Evolutionary conservation across 2,888 invertebrate genomes (phyloP).

Genomic region (Anodontia alba): DNA sequence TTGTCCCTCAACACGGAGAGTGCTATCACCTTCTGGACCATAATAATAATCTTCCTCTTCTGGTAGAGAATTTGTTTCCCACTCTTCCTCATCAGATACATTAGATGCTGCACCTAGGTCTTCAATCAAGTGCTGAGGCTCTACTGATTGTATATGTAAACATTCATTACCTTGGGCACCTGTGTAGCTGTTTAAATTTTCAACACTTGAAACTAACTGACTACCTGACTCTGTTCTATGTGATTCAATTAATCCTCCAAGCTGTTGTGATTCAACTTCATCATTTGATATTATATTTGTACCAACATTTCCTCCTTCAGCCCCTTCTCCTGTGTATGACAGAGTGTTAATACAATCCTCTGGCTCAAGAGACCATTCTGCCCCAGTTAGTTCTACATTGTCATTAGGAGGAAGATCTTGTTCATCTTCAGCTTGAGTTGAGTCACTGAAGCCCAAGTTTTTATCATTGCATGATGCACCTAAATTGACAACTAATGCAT

Average conservation of each 20-base stretch:
- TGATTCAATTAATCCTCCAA: not conserved
- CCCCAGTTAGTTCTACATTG: slow-evolving; percentile 27
- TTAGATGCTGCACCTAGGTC: slow-evolving; percentile 4
- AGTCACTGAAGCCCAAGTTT: not conserved
- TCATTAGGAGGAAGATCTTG: slow-evolving; percentile 31
- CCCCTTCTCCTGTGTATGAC: slow-evolving; percentile 17
- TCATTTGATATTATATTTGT: not conserved
- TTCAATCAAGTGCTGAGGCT: not conserved
- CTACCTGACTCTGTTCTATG: slow-evolving; percentile 42
- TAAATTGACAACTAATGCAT: not conserved
- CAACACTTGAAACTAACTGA: slow-evolving; percentile 15
- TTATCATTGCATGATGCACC: not conserved
- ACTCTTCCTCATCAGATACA: not conserved
- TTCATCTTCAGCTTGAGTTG: slow-evolving; percentile 54
- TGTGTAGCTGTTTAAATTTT: not conserved
- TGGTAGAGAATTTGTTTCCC: not conserved
- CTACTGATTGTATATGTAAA: not conserved
- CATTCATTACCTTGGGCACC: slow-evolving; percentile 2
- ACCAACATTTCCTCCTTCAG: slow-evolving; percentile 14
- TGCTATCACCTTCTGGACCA: slow-evolving; percentile 43
- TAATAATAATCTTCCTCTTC: slow-evolving; percentile 29
- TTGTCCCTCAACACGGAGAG: not conserved
- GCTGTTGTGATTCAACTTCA: not conserved
- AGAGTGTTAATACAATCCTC: slow-evolving; percentile 28
- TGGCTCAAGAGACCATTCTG: slow-evolving; percentile 51